These are phyloP conservation scores for Eublepharis macularius DNA, from an alignment of 2,113 vertebrate genomes.

Conservation along the genomic window DNA sequence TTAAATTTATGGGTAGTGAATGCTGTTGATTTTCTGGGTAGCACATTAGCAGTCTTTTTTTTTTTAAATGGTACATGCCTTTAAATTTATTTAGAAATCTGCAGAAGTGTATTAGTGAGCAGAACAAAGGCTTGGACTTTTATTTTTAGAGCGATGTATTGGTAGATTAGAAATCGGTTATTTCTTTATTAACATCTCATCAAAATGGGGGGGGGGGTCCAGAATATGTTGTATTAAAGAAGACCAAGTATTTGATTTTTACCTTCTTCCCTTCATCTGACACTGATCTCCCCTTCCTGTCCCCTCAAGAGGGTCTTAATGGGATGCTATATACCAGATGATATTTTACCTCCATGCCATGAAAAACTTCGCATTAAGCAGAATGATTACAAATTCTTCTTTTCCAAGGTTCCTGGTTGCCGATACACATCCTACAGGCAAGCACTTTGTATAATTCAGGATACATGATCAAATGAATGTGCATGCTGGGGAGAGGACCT, in stretches of 20 bases:
- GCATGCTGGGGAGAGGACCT: no score
- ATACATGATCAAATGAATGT: no score
- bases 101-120: constrained; percentile 62
- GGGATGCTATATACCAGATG: no score
- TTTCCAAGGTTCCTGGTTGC: no score
- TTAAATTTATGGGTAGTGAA: constrained; percentile 81
- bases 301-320: no score
- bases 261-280: background rate
- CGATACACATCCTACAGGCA: no score
- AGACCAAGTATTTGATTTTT: background rate
- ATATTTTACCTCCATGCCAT: no score
- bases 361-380: no score
- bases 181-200: background rate
- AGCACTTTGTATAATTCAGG: no score
- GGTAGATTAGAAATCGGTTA: background rate
- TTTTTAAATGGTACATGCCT: constrained; percentile 30
- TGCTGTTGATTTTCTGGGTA: constrained; percentile 78
- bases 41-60: constrained; percentile 71
- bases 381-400: no score
- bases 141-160: background rate
- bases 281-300: no score
- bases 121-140: constrained; percentile 24
- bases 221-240: background rate
- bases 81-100: constrained; percentile 65
- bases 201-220: no score